A percentile compares a stretch with the other conserved stretches of the same genome.
phyloP scores from a whole-genome alignment of 2,888 invertebrate species.

The Corbicula japonica region DNA sequence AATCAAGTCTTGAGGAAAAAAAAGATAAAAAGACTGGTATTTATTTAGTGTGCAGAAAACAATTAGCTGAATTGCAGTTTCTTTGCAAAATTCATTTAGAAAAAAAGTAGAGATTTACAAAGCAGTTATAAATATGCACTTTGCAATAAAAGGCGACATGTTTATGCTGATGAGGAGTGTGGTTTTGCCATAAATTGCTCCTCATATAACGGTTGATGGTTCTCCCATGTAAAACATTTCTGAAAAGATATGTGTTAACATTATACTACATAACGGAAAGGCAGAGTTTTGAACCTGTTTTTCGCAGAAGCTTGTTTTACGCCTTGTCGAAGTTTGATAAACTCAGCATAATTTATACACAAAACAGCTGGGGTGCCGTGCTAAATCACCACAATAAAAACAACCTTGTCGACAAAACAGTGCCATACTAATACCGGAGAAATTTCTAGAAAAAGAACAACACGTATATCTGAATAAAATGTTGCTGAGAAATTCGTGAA shows the following conservation, averaged over 20 bases:
- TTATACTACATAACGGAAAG: conserved; percentile 8
- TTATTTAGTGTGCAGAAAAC: too few species aligned
- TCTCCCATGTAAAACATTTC: conserved; percentile 23
- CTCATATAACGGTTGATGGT: conserved; percentile 19
- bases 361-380: conserved; percentile 30
- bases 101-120: background rate
- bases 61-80: too few species aligned
- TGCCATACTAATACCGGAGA: too few species aligned
- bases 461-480: too few species aligned
- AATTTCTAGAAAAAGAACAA: too few species aligned
- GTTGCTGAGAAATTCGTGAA: too few species aligned
- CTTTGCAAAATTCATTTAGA: too few species aligned
- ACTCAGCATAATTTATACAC: conserved; percentile 42
- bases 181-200: background rate
- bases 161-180: conserved; percentile 18
- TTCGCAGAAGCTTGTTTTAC: conserved; percentile 31
- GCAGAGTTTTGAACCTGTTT: conserved; percentile 13
- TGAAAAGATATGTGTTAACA: conserved; percentile 16
- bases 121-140: background rate
- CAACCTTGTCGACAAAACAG: too few species aligned
- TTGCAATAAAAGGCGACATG: conserved; percentile 13
- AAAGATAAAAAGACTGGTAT: too few species aligned
- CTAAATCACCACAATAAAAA: conserved; percentile 34
- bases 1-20: too few species aligned
- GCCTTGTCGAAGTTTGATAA: conserved; percentile 45